Evolutionary conservation across 1,140 invertebrate genomes (phyloP).

Genomic region (Trinorchestia longiramus): DNA sequence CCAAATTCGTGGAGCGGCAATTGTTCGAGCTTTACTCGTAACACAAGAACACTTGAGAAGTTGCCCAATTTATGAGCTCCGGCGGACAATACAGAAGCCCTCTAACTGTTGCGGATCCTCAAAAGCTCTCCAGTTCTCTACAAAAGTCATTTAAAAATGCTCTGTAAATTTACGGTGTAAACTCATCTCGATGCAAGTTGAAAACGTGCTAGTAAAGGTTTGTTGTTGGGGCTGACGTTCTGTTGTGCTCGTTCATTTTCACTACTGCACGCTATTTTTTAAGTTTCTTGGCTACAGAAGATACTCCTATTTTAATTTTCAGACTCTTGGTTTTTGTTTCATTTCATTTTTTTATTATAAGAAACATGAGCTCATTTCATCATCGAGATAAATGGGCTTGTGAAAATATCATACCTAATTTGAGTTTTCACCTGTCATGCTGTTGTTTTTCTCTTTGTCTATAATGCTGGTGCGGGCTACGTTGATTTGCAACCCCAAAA

Average conservation of each 20-base stretch:
- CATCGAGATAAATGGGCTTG: too few relatives aligned
- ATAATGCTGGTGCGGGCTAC: too few relatives aligned
- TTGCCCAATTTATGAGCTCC: constrained; percentile 30
- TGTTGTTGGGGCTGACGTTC: not conserved
- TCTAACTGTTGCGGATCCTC: constrained; percentile 24
- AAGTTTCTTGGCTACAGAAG: not conserved
- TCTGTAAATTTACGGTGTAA: constrained; percentile 29
- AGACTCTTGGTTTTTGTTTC: not conserved
- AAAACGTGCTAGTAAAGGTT: not conserved
- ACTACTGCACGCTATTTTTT: not conserved
- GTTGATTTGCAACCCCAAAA: too few relatives aligned
- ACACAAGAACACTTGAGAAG: constrained; percentile 37
- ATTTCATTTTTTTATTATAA: not conserved
- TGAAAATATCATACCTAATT: too few relatives aligned
- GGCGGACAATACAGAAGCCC: not conserved
- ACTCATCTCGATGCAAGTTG: not conserved
- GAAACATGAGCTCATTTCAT: too few relatives aligned
- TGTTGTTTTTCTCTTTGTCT: too few relatives aligned
- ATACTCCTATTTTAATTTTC: not conserved
- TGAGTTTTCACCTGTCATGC: too few relatives aligned
- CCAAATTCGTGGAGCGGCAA: not conserved
- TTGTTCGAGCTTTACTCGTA: constrained; percentile 42
- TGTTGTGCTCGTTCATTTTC: not conserved
- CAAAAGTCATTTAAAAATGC: not conserved
- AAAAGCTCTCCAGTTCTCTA: not conserved